Conservation (phyloP, 2,888 invertebrate species). For the Iselma pallidipennis region DNA sequence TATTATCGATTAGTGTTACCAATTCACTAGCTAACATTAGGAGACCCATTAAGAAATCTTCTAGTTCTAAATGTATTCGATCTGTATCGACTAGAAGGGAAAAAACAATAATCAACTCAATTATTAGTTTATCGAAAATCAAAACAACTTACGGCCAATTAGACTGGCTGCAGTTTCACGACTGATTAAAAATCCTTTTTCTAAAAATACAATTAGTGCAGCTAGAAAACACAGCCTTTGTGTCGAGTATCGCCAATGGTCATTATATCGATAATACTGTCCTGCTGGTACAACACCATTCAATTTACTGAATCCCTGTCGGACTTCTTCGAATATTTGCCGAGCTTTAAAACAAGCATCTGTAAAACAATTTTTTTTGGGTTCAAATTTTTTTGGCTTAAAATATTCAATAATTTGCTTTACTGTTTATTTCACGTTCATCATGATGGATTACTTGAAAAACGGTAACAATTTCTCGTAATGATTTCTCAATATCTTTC, state of each 20-base stretch:
- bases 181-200: constrained; percentile 73
- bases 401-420: constrained; percentile 23
- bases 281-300: constrained; percentile 69
- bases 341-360: constrained; percentile 68
- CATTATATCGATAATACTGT: constrained; percentile 86
- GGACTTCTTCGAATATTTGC: constrained; percentile 67
- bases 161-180: constrained; percentile 76
- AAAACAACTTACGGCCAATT: constrained; percentile 66
- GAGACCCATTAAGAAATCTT: constrained; percentile 87
- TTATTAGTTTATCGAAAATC: not conserved
- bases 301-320: constrained; percentile 66
- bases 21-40: constrained; percentile 82
- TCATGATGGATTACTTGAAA: constrained; percentile 82
- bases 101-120: not conserved
- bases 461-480: constrained; percentile 76
- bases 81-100: constrained; percentile 73
- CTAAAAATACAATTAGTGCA: constrained; percentile 78
- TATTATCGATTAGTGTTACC: no score
- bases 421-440: constrained; percentile 68
- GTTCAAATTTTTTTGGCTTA: constrained; percentile 11
- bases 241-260: constrained; percentile 84
- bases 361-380: constrained; percentile 28
- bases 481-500: constrained; percentile 76
- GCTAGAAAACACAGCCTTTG: constrained; percentile 80
- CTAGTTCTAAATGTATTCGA: constrained; percentile 89